Evolutionary conservation across 2,888 invertebrate species (phyloP).

Genomic region (Hyalella azteca): DNA sequence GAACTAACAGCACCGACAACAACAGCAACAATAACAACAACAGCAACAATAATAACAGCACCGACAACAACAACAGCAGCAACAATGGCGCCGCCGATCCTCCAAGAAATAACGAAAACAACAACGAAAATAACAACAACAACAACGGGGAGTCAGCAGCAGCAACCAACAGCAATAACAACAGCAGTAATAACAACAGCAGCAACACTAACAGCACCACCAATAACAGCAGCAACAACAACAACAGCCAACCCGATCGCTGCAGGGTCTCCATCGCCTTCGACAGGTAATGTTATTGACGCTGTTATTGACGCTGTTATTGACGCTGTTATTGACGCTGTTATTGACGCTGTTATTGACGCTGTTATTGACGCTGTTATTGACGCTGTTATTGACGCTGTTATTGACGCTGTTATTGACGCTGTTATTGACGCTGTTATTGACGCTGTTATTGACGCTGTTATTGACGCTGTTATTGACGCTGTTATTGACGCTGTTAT

Average conservation of each 20-base stretch:
- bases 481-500: too few species aligned
- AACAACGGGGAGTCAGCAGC: not conserved
- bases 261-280: slow-evolving; percentile 42
- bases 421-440: too few species aligned
- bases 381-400: too few species aligned
- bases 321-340: too few species aligned
- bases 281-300: slow-evolving; percentile 35
- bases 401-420: too few species aligned
- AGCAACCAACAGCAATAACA: slow-evolving; percentile 43
- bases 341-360: too few species aligned
- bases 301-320: too few species aligned
- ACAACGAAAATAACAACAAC: not conserved
- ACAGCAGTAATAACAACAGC: slow-evolving; percentile 36
- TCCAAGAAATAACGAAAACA: not conserved
- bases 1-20: slow-evolving; percentile 40
- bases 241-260: slow-evolving; percentile 41
- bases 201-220: slow-evolving; percentile 45
- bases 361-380: too few species aligned
- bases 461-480: too few species aligned
- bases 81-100: not conserved
- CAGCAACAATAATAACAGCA: not conserved
- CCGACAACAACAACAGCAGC: not conserved
- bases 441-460: too few species aligned
- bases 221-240: slow-evolving; percentile 43
- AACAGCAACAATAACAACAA: slow-evolving; percentile 41